Evolutionary conservation across 1,140 invertebrate genomes (phyloP).

Genomic region (Ceratina japonica): DNA sequence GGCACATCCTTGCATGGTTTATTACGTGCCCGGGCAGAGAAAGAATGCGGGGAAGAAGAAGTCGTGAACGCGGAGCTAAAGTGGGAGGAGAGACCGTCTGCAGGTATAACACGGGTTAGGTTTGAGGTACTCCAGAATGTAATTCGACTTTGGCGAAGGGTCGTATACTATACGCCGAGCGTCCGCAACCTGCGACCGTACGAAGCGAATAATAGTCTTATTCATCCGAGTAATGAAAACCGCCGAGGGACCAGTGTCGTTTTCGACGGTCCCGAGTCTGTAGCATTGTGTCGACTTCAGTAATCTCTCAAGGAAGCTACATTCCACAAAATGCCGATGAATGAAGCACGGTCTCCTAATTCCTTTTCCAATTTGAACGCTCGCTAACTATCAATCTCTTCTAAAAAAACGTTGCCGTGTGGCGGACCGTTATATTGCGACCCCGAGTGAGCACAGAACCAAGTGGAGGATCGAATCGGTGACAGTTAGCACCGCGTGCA

Average conservation of each 20-base stretch:
- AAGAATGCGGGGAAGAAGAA: slow-evolving; percentile 37
- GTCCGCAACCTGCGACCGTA: slow-evolving; percentile 54
- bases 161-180: slow-evolving; percentile 35
- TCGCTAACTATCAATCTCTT: neutral
- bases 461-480: slow-evolving; percentile 45
- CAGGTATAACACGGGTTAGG: slow-evolving; percentile 48
- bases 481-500: slow-evolving; percentile 50
- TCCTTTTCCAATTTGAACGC: too few relatives aligned
- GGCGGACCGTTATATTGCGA: neutral
- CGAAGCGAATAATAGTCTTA: slow-evolving; percentile 69
- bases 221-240: slow-evolving; percentile 66
- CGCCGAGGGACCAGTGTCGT: slow-evolving; percentile 48
- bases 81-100: slow-evolving; percentile 35
- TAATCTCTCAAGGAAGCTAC: slow-evolving; percentile 55
- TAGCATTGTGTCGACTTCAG: slow-evolving; percentile 62
- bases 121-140: slow-evolving; percentile 63
- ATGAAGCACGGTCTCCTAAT: too few relatives aligned
- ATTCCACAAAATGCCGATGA: slow-evolving; percentile 55
- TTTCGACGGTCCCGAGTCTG: slow-evolving; percentile 39
- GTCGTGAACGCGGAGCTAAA: neutral
- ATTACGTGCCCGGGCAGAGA: slow-evolving; percentile 4
- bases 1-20: slow-evolving; percentile 11
- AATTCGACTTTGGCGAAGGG: slow-evolving; percentile 64
- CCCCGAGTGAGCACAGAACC: slow-evolving; percentile 7
- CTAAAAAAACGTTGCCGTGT: neutral